Base-by-base conservation (phyloP, 2,113 vertebrate genomes). In the Pleuronectes platessa region DNA sequence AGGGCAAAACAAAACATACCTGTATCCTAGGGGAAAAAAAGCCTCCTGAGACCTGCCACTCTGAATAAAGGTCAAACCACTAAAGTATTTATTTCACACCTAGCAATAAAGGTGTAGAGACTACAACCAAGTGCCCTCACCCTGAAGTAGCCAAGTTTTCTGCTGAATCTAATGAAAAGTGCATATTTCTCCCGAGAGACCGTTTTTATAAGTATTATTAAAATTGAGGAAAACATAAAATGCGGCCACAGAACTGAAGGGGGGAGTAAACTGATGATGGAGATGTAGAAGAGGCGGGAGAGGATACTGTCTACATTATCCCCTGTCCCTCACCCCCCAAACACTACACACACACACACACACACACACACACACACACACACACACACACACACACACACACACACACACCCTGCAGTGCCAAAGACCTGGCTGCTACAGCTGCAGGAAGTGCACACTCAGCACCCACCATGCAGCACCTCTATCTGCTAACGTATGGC, bases 381-480 rank as follows among this genome's bases (percentile, higher is more conserved):
- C 26, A 27, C 26, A 4, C 26, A 27, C 26, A 27, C 26, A 15
- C 56, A 59, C 56, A 56, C 23, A 56, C 56, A 59, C 59, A 61
- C 59, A 37, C 59, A 18, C 27, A 2, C 58, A 20, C 42, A 10
- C 56, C 55, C 59, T 13, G 24, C 47, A n/a, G 67, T 79, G 51
- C 61, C 69, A 65, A 31, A 65, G 45, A 67, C 70, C 72, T 24
- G 8, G 55, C 79, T 82, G 72, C 73, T 68, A 26, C 65, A 78
- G 78, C 68, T 74, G 64, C 65, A 68, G 53, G 0, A 66, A 75
- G 73, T 72, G 88, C 88, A 82, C 56, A 74, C 71, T 90, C 86
- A 66, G 90, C 90, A 89, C 42, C 24, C 10, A 3, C 60, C 2
- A 35, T 42, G 40, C 40, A 42, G 59, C 37, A 17, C 59, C 64